phyloP scores from a whole-genome alignment of 1,140 invertebrate genomes.

The Drosophila nebulosa region DNA sequence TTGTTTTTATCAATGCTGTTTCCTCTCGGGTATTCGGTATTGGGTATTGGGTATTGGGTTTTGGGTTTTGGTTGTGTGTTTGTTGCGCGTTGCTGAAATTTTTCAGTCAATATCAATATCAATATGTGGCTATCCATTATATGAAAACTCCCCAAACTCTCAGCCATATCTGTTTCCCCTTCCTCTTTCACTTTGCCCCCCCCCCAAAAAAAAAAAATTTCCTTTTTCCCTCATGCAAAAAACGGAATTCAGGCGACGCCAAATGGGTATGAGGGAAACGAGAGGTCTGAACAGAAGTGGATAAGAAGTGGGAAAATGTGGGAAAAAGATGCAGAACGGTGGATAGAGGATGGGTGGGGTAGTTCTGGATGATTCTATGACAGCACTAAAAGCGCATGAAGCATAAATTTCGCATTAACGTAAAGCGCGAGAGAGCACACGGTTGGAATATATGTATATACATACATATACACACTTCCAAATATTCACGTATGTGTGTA shows the following conservation, averaged over 20 bases:
- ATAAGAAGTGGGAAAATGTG: neutral
- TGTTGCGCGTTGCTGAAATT: constrained; percentile 16
- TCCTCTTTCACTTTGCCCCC: constrained; percentile 1
- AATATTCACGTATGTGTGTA: neutral
- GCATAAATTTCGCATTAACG: constrained; percentile 71
- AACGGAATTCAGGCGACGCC: constrained; percentile 2
- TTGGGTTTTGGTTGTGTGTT: neutral
- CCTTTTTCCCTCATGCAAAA: constrained; percentile 31
- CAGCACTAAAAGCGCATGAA: constrained; percentile 59
- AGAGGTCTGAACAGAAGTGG: neutral
- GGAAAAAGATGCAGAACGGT: neutral
- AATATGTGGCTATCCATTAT: constrained; percentile 46
- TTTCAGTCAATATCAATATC: constrained; percentile 65
- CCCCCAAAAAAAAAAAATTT: neutral
- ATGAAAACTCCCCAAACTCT: neutral
- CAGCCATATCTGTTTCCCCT: constrained; percentile 27
- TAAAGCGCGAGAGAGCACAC: constrained; percentile 45
- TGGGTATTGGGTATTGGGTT: neutral
- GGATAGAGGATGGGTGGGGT: neutral
- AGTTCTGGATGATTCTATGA: neutral
- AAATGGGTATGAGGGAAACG: neutral
- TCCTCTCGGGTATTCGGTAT: neutral
- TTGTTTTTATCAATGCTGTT: constrained; percentile 2
- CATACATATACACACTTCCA: neutral
- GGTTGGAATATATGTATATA: constrained; percentile 39